Evolutionary conservation across 2,113 vertebrate species (phyloP), one percentile per base, ranked within the genome.

Genomic region (Lathamus discolor): DNA sequence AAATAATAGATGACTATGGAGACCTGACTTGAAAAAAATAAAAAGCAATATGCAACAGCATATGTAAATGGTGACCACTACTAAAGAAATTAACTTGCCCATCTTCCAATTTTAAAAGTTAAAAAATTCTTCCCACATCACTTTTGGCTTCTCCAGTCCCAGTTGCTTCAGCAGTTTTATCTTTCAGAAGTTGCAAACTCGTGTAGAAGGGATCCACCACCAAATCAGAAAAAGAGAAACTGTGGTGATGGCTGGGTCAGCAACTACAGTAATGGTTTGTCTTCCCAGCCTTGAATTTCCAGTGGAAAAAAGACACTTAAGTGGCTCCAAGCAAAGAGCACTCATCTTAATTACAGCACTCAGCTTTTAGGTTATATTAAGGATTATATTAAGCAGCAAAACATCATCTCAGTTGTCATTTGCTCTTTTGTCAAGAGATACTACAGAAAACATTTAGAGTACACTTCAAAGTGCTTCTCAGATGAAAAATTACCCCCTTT

Each of bases 401-500:
- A 70, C 19, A 43, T 69, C 54, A 37, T 29, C 54, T 46, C 52
- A 37, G 39, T 73, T 87, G 35, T 43, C 75, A 84, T 49, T 86
- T 74, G 13, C 54, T 79, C 41, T 79, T 86, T 74, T 74, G n/a
- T 78, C 51, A 76, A 62, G 44, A 68, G 24, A 64, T 57, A 12
- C 31, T 64, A 55, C 70, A 64, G 11, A 46, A 90, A 66, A 66
- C 14, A 31, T 0, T 18, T 12, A 54, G 19, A 75, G 10, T 44
- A 41, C 19, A 90, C 74, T 94, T 94, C 77, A 85, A 95, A 97
- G 67, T 73, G 12, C 28, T 73, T 49, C 48, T 78, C 15, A 62
- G 59, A 43, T 92, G 31, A 85, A 70, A 80, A 95, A 84, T 55
- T 64, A 82, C 28, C 55, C n/a, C 29, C 14, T 73, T 43, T 76